A percentile compares a stretch with the other conserved stretches of the same genome.
Conservation (phyloP, 2,797 vertebrate species). For the Cottoperca gobio region DNA sequence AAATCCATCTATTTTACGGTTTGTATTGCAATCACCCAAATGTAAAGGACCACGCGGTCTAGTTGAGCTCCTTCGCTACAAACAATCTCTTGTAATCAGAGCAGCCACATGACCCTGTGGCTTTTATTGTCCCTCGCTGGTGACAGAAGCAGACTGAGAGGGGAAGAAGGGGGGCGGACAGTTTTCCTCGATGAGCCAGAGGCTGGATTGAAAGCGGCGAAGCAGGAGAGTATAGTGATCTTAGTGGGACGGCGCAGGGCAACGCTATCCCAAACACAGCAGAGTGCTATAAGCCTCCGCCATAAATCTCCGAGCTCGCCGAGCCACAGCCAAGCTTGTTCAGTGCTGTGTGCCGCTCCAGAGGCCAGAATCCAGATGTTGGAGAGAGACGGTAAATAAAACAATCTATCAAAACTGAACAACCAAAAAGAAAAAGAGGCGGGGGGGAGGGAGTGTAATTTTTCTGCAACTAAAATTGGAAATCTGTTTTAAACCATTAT, state of each 20-base stretch:
- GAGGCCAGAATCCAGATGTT: conserved; percentile 83
- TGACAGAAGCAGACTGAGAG: conserved; percentile 55
- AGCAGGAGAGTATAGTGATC: conserved; percentile 48
- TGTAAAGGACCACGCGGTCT: background rate
- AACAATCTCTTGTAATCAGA: conserved; percentile 53
- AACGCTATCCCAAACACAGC: conserved; percentile 72
- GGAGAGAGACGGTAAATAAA: conserved; percentile 71
- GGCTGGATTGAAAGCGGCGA: conserved; percentile 42
- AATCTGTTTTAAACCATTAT: conserved; percentile 32
- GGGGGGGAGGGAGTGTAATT: background rate
- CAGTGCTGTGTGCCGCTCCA: conserved; percentile 63
- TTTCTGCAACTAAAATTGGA: conserved; percentile 29
- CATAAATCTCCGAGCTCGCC: conserved; percentile 75
- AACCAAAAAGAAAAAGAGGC: conserved; percentile 17
- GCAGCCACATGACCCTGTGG: conserved; percentile 46
- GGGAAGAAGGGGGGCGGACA: conserved; percentile 42
- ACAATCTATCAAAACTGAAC: conserved; percentile 69
- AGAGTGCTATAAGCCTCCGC: conserved; percentile 73
- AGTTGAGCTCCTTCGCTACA: background rate
- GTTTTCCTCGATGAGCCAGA: conserved; percentile 48
- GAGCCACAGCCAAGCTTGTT: conserved; percentile 68
- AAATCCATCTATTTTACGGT: background rate
- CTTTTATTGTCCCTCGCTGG: conserved; percentile 58
- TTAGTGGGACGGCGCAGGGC: conserved; percentile 62
- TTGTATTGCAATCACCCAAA: conserved; percentile 1